Evolutionary conservation across 2,113 vertebrate genomes (phyloP).

Genomic region (Dasypus novemcinctus): DNA sequence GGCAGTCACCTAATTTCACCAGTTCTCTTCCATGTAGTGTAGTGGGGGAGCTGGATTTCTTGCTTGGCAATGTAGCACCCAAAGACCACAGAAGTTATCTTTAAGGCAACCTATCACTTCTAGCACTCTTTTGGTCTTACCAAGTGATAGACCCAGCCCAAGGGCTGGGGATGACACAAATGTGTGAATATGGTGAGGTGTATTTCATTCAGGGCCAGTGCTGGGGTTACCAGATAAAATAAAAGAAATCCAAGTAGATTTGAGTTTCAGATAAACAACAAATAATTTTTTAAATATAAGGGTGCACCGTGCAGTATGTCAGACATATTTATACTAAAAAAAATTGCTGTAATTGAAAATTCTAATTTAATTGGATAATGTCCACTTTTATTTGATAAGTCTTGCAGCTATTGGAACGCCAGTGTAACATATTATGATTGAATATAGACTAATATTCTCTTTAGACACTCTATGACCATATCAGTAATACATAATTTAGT

Average conservation of each 20-base stretch:
- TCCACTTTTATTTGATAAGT: background rate
- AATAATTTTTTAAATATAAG: background rate
- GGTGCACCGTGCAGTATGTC: background rate
- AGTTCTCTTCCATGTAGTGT: background rate
- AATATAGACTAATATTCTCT: background rate
- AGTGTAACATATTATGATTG: background rate
- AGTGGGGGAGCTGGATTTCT: background rate
- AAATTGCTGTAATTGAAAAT: background rate
- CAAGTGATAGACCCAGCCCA: background rate
- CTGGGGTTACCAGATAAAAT: background rate
- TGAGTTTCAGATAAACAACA: background rate
- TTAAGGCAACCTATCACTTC: background rate
- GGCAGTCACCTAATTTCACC: background rate
- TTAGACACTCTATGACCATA: background rate
- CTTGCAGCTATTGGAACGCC: background rate
- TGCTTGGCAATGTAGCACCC: background rate
- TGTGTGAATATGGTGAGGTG: no score
- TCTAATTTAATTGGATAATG: background rate
- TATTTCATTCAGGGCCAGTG: background rate
- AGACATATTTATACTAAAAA: background rate
- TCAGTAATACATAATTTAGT: background rate
- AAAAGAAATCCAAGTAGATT: background rate
- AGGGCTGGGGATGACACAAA: background rate
- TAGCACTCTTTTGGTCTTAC: background rate
- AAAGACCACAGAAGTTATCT: background rate